Conservation (phyloP, 1,140 invertebrate species). For the Neocloeon triangulifer region DNA sequence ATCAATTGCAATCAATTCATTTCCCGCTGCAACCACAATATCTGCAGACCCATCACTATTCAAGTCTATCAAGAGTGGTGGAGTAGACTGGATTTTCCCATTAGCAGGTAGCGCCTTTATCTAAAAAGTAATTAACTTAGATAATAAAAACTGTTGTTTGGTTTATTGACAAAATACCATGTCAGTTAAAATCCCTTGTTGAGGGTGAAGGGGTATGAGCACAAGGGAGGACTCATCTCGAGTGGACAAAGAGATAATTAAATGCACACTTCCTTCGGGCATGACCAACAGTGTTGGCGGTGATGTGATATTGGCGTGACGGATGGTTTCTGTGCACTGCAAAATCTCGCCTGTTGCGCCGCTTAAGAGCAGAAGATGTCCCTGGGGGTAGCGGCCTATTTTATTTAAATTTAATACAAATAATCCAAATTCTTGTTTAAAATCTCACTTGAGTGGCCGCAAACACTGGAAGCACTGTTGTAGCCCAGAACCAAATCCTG, state of each 20-base stretch:
- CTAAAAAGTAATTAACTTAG: background rate
- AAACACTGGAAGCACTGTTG: slow-evolving; percentile 14
- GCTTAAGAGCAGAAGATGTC: background rate
- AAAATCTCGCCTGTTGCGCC: slow-evolving; percentile 4
- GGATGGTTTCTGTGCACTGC: background rate
- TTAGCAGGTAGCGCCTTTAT: no score
- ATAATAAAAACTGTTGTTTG: background rate
- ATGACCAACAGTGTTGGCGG: no score
- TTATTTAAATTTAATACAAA: no score
- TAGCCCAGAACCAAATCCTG: slow-evolving; percentile 50
- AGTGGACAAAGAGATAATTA: background rate
- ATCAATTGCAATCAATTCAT: slow-evolving; percentile 40
- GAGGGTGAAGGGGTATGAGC: background rate
- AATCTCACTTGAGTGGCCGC: background rate
- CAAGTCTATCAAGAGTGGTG: slow-evolving; percentile 51
- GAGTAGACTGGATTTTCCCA: no score
- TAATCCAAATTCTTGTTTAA: no score
- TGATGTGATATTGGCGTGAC: background rate
- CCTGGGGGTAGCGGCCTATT: no score
- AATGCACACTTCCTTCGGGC: slow-evolving; percentile 2
- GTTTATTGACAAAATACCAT: no score
- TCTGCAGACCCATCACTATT: slow-evolving; percentile 48
- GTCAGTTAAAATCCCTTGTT: background rate
- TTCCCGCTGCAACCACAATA: slow-evolving; percentile 30
- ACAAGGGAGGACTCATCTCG: background rate